phyloP scores from a whole-genome alignment of 2,113 vertebrate genomes.

The Hipposideros armiger region DNA sequence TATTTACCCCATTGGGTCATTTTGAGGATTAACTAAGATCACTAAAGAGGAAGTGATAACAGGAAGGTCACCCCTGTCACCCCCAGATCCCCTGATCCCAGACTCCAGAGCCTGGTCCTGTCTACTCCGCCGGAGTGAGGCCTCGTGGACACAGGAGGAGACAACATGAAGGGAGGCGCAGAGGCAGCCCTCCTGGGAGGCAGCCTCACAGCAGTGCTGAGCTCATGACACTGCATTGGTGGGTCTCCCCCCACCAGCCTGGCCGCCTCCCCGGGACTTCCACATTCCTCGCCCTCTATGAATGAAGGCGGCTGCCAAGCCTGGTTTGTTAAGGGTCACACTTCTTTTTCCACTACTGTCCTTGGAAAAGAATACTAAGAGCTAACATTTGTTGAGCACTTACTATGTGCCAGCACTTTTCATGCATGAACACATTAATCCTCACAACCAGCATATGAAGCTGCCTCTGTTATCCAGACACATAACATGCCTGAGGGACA shows the following conservation, averaged over 20 bases:
- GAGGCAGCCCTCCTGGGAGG: not conserved
- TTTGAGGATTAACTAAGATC: slow-evolving; percentile 12
- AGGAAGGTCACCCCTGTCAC: not conserved
- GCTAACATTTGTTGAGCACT: not conserved
- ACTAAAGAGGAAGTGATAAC: not conserved
- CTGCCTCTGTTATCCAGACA: not conserved
- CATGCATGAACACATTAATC: too few species aligned
- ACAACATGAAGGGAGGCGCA: rapidly evolving
- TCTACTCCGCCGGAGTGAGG: not conserved
- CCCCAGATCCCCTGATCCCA: not conserved
- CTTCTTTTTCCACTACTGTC: not conserved
- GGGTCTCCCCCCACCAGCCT: not conserved
- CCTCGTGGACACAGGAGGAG: not conserved
- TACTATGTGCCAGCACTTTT: not conserved
- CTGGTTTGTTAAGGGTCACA: not conserved
- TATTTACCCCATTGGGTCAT: not conserved
- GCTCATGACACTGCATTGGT: rapidly evolving
- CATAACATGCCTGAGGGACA: not conserved
- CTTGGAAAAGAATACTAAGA: not conserved
- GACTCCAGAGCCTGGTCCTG: not conserved
- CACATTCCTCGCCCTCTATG: not conserved
- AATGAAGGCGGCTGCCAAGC: not conserved
- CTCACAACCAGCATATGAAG: not conserved
- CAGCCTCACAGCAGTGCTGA: not conserved
- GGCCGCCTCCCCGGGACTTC: too few species aligned